A percentile compares a stretch with the other conserved stretches of the same genome.
These are phyloP conservation scores for Lithophane leautieri DNA, from an alignment of 2,888 invertebrate genomes.

Conservation along the genomic window DNA sequence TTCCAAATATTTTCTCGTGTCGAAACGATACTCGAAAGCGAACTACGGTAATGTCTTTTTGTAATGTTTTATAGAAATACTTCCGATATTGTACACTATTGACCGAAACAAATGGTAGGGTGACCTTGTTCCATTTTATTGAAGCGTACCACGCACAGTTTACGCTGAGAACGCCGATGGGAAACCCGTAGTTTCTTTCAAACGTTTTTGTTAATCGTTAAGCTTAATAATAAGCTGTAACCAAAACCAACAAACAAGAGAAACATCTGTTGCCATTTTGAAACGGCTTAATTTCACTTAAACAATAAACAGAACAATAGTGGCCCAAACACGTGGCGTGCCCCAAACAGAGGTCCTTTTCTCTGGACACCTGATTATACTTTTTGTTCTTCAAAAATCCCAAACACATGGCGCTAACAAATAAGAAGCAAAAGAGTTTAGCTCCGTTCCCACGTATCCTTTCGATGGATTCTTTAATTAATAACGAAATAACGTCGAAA, in stretches of 20 bases:
- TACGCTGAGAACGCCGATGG: slow-evolving; percentile 62
- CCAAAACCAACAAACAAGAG: slow-evolving; percentile 74
- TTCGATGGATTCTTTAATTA: slow-evolving; percentile 84
- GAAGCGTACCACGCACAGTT: slow-evolving; percentile 62
- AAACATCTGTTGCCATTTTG: slow-evolving; percentile 84
- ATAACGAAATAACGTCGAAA: slow-evolving; percentile 81
- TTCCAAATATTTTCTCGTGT: slow-evolving; percentile 88
- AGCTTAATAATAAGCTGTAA: slow-evolving; percentile 70
- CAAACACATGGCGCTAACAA: slow-evolving; percentile 81
- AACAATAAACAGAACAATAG: slow-evolving; percentile 80
- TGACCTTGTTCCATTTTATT: slow-evolving; percentile 82
- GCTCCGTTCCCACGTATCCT: slow-evolving; percentile 87
- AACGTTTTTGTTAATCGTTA: slow-evolving; percentile 67
- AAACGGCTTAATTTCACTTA: slow-evolving; percentile 67
- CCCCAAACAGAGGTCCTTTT: slow-evolving; percentile 68
- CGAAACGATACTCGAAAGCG: slow-evolving; percentile 83
- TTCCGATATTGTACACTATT: slow-evolving; percentile 77
- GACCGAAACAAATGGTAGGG: slow-evolving; percentile 73
- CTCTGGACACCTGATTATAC: slow-evolving; percentile 79
- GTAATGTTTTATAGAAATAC: slow-evolving; percentile 76
- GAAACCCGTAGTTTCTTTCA: slow-evolving; percentile 67
- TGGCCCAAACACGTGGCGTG: slow-evolving; percentile 82
- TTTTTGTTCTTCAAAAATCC: slow-evolving; percentile 82
- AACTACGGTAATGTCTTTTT: slow-evolving; percentile 78
- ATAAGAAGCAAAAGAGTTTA: slow-evolving; percentile 72